phyloP scores from a whole-genome alignment of 2,797 vertebrate species.

The Sebastiscus tertius region DNA sequence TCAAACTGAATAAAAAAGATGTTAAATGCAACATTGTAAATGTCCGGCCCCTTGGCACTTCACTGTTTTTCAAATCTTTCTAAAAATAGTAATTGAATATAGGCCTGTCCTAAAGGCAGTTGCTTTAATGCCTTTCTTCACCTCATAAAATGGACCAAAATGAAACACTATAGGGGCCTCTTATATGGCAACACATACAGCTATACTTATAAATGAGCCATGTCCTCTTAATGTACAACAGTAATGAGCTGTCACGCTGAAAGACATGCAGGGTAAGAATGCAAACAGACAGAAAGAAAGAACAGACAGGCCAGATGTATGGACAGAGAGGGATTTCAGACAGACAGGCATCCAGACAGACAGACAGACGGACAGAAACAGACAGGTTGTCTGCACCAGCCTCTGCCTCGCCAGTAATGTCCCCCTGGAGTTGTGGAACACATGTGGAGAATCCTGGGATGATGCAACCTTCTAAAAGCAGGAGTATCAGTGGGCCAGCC shows the following conservation, averaged over 20 bases:
- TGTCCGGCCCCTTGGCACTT: no score
- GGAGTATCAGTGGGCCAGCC: constrained; percentile 63
- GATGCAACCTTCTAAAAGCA: constrained; percentile 81
- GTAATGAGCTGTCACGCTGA: constrained; percentile 60
- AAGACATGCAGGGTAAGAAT: constrained; percentile 42
- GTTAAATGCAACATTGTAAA: no score
- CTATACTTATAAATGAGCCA: constrained; percentile 58
- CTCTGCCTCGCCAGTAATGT: constrained; percentile 69
- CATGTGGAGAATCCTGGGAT: constrained; percentile 79
- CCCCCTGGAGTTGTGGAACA: constrained; percentile 72
- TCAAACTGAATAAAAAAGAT: no score
- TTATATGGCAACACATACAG: constrained; percentile 38
- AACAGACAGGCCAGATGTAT: constrained; percentile 46
- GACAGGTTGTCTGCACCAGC: constrained; percentile 72
- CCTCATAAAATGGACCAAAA: constrained; percentile 44
- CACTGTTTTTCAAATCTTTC: no score
- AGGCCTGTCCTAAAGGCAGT: neutral
- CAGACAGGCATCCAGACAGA: constrained; percentile 59
- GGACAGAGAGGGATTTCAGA: constrained; percentile 43
- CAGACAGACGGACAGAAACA: constrained; percentile 67
- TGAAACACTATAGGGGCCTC: constrained; percentile 54
- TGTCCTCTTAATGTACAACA: constrained; percentile 42
- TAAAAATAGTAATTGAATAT: no score
- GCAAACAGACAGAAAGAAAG: constrained; percentile 34
- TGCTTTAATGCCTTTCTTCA: constrained; percentile 25